Percentiles rank a stretch among this genome's conserved stretches.
phyloP scores from a whole-genome alignment of 2,888 invertebrate species.

The Selenia dentaria region DNA sequence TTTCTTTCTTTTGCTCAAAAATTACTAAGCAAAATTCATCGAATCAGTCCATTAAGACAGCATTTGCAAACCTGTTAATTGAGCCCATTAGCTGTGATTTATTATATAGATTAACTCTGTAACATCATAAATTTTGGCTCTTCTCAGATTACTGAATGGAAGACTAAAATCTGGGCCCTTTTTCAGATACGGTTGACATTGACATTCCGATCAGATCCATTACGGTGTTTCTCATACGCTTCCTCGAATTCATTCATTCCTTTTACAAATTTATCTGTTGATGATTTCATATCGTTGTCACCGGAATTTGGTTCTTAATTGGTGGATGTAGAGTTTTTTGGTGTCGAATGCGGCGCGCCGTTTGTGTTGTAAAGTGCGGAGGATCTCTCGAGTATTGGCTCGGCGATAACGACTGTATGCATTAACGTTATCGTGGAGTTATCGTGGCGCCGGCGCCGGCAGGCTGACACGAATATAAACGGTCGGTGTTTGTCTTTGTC shows the following conservation, averaged over 20 bases:
- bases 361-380: conserved; percentile 48
- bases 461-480: conserved; percentile 58
- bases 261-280: conserved; percentile 48
- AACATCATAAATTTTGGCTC: conserved; percentile 31
- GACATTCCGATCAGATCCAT: conserved; percentile 71
- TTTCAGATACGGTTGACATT: conserved; percentile 65
- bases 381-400: conserved; percentile 47
- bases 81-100: conserved; percentile 32
- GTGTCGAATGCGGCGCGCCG: conserved; percentile 34
- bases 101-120: conserved; percentile 28
- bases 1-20: conserved; percentile 20
- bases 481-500: conserved; percentile 59
- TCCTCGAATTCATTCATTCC: conserved; percentile 78
- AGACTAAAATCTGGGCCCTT: conserved; percentile 50
- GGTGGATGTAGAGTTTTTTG: conserved; percentile 34
- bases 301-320: conserved; percentile 52
- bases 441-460: conserved; percentile 79
- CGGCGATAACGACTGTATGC: conserved; percentile 72
- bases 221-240: conserved; percentile 66
- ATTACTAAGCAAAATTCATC: conserved; percentile 12
- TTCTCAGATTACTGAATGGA: conserved; percentile 37
- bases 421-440: conserved; percentile 78
- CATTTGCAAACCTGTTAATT: conserved; percentile 30
- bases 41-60: conserved; percentile 19
- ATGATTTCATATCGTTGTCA: conserved; percentile 29